phyloP scores from a whole-genome alignment of 2,797 vertebrate genomes.

The Psittacula derbiana region DNA sequence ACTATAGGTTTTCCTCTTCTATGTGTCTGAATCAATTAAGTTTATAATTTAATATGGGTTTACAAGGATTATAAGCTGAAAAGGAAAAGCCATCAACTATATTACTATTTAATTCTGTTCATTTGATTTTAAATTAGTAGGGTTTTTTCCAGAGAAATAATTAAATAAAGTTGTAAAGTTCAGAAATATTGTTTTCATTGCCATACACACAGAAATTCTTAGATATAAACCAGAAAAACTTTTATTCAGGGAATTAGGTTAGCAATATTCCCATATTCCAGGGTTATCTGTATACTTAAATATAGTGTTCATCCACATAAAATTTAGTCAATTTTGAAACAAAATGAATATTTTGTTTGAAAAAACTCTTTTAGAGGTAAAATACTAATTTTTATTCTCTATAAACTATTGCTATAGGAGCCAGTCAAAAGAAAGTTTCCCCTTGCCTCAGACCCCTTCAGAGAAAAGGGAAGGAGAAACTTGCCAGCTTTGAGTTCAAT shows the following conservation, averaged over 20 bases:
- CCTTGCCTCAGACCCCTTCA: neutral
- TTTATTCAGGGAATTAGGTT: neutral
- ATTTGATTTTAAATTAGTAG: neutral
- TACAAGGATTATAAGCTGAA: neutral
- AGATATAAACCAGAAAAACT: neutral
- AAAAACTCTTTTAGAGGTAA: neutral
- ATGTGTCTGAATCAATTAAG: conserved; percentile 23
- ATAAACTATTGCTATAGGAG: neutral
- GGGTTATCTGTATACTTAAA: neutral
- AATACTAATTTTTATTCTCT: neutral
- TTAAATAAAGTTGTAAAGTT: neutral
- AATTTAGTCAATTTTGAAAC: neutral
- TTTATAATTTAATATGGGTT: neutral
- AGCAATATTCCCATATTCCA: neutral
- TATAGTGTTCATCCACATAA: neutral
- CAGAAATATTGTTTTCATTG: neutral
- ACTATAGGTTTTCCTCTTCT: neutral
- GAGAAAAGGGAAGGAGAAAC: neutral
- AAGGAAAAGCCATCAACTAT: neutral
- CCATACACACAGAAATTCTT: neutral
- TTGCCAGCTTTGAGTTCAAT: neutral
- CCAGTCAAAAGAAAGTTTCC: neutral
- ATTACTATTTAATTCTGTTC: neutral
- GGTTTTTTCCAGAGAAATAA: neutral
- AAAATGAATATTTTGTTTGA: neutral